Conservation (phyloP, 2,888 invertebrate species). For the Aphidoletes aphidimyza region DNA sequence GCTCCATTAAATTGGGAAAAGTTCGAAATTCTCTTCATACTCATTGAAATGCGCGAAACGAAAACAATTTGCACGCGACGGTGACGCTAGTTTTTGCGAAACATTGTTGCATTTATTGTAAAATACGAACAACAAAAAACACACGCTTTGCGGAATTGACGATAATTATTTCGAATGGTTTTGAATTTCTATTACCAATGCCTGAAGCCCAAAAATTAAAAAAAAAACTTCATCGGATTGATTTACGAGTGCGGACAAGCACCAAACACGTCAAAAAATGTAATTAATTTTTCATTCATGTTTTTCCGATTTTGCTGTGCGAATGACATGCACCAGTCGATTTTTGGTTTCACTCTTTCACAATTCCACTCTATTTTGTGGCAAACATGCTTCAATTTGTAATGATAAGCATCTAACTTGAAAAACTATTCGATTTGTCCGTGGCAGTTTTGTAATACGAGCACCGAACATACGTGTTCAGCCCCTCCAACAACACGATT, state of each 20-base stretch:
- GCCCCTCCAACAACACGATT: neutral
- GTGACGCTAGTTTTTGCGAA: neutral
- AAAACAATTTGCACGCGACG: constrained; percentile 32
- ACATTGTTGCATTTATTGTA: too few relatives aligned
- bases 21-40: constrained; percentile 11
- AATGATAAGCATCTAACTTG: neutral
- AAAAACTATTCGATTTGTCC: neutral
- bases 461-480: neutral
- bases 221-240: neutral
- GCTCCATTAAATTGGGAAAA: constrained; percentile 43
- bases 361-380: neutral
- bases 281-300: constrained; percentile 51
- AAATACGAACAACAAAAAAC: too few relatives aligned
- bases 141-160: neutral
- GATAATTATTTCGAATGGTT: constrained; percentile 40
- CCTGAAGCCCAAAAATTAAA: neutral
- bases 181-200: constrained; percentile 47
- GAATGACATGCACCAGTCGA: constrained; percentile 26
- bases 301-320: constrained; percentile 27
- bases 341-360: too few relatives aligned
- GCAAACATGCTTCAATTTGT: constrained; percentile 44
- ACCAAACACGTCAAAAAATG: neutral
- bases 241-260: neutral
- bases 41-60: neutral
- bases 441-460: neutral